phyloP scores from a whole-genome alignment of 92 coral and sea anemone genomes.

The Palythoa caribaeorum region DNA sequence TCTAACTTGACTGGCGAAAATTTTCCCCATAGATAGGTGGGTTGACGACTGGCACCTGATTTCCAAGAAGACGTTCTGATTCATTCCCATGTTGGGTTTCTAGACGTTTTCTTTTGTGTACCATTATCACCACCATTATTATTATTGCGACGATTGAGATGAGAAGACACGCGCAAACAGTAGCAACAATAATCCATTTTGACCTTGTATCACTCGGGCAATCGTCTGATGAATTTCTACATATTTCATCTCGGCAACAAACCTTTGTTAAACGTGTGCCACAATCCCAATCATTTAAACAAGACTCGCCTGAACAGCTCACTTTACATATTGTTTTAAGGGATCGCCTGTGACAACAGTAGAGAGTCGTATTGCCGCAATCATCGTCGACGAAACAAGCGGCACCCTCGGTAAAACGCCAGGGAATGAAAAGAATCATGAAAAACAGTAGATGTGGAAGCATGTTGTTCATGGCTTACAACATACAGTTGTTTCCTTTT shows the following conservation, averaged over 20 bases:
- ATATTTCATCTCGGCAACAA: slow-evolving; percentile 23
- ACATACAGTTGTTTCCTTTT: too few relatives aligned
- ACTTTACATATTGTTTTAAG: not conserved
- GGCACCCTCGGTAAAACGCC: not conserved
- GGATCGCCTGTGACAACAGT: not conserved
- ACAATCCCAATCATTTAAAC: slow-evolving; percentile 3
- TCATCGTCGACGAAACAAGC: not conserved
- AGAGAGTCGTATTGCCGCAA: not conserved
- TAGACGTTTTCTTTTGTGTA: too few relatives aligned
- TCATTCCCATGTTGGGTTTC: too few relatives aligned
- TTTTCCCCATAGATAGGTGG: too few relatives aligned
- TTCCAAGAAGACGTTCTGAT: too few relatives aligned
- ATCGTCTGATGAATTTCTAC: not conserved
- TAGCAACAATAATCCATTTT: not conserved
- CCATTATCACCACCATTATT: too few relatives aligned
- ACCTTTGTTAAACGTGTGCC: not conserved
- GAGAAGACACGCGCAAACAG: not conserved
- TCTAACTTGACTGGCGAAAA: too few relatives aligned
- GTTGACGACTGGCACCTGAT: too few relatives aligned
- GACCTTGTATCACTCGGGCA: not conserved
- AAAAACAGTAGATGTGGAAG: not conserved
- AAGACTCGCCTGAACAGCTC: not conserved
- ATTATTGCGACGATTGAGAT: not conserved
- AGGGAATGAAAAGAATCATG: not conserved
- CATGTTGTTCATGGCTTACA: not conserved